A percentile compares a stretch with the other conserved stretches of the same genome.
Conservation (phyloP, 2,888 invertebrate genomes). For the Pinctada fucata region DNA sequence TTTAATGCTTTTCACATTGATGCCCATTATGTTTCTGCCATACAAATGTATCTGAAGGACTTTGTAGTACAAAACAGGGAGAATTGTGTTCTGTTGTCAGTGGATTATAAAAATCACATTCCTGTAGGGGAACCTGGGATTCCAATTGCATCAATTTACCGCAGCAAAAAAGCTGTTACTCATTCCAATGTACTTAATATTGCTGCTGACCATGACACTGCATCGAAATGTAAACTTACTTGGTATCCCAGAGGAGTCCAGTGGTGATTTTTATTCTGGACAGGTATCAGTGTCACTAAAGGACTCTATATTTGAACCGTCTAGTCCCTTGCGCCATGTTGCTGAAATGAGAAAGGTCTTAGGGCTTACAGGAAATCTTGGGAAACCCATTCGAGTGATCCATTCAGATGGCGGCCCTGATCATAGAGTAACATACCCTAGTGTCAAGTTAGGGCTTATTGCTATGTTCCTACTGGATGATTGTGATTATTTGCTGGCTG, state of each 20-base stretch:
- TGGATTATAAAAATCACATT: conserved; percentile 16
- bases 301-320: conserved; percentile 2
- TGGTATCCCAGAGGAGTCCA: background rate
- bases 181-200: conserved; percentile 12
- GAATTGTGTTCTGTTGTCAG: background rate
- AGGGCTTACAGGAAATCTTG: background rate
- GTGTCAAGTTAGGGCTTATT: conserved; percentile 12
- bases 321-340: conserved; percentile 12
- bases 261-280: conserved; percentile 18
- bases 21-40: background rate
- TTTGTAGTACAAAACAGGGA: conserved; percentile 5
- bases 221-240: conserved; percentile 13
- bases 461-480: conserved; percentile 20
- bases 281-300: conserved; percentile 7
- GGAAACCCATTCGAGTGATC: conserved; percentile 7
- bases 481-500: conserved; percentile 12
- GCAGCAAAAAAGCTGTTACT: too few relatives aligned
- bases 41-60: conserved; percentile 2
- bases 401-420: conserved; percentile 13
- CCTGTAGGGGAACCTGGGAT: too few relatives aligned
- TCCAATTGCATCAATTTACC: too few relatives aligned
- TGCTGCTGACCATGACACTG: conserved; percentile 16
- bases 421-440: conserved; percentile 9
- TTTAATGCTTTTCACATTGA: conserved; percentile 14
- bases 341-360: conserved; percentile 12